These are phyloP conservation scores for Mimas tiliae DNA, from an alignment of 2,888 invertebrate species.

Conservation along the genomic window DNA sequence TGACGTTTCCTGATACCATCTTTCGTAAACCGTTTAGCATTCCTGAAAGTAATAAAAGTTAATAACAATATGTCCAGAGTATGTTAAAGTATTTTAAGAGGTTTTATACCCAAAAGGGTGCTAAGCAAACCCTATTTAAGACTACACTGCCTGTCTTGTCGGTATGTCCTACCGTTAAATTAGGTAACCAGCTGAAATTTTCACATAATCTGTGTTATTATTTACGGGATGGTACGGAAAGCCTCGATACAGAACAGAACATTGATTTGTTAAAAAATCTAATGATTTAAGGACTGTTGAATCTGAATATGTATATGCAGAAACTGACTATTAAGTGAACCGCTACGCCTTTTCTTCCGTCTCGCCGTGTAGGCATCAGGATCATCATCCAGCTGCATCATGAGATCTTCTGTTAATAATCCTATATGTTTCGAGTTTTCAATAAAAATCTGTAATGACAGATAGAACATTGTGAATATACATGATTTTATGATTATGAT, in stretches of 20 bases:
- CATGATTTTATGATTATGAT: too few species aligned
- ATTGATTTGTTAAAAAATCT: too few species aligned
- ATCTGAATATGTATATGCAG: constrained; percentile 26
- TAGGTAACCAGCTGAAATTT: too few species aligned
- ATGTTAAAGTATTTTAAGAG: too few species aligned
- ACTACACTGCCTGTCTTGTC: too few species aligned
- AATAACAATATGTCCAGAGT: too few species aligned
- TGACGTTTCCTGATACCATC: constrained; percentile 88
- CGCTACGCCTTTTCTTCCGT: constrained; percentile 93
- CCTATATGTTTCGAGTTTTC: constrained; percentile 91
- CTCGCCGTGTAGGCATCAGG: constrained; percentile 79
- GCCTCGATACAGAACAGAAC: too few species aligned
- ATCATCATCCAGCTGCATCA: constrained; percentile 78
- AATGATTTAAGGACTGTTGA: not conserved
- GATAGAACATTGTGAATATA: not conserved
- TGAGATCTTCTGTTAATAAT: constrained; percentile 86
- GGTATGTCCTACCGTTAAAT: too few species aligned
- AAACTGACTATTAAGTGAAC: constrained; percentile 91
- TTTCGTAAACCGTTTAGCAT: constrained; percentile 91
- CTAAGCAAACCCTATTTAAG: too few species aligned
- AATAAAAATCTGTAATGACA: constrained; percentile 86
- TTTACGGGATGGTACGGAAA: too few species aligned
- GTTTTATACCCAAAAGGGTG: too few species aligned
- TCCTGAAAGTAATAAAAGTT: constrained; percentile 71
- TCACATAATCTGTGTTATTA: too few species aligned